Conservation (phyloP, 1,140 invertebrate species). For the Dendrolimus punctatus region DNA sequence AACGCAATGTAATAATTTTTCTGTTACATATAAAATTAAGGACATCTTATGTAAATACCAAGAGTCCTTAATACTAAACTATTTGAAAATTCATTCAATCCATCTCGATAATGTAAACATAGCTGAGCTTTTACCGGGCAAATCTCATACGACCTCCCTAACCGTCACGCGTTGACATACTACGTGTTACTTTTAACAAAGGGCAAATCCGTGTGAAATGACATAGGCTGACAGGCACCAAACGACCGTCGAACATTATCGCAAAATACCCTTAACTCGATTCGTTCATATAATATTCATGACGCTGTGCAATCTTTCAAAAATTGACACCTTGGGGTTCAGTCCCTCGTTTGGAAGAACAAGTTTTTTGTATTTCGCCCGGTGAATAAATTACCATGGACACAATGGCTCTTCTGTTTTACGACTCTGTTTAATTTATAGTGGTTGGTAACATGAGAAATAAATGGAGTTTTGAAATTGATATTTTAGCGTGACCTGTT, state of each 20-base stretch:
- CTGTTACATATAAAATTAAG: too few species aligned
- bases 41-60: too few species aligned
- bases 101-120: constrained; percentile 13
- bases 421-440: constrained; percentile 40
- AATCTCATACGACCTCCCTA: constrained; percentile 50
- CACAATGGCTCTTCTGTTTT: constrained; percentile 32
- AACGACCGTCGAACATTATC: constrained; percentile 65
- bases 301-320: constrained; percentile 68
- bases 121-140: constrained; percentile 25
- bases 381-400: constrained; percentile 61
- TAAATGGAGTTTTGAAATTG: background rate
- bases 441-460: background rate
- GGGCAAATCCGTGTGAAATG: constrained; percentile 68
- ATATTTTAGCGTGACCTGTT: too few species aligned
- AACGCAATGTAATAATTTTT: too few species aligned
- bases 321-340: constrained; percentile 66
- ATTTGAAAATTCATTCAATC: background rate
- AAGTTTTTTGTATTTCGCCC: constrained; percentile 61
- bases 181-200: constrained; percentile 71
- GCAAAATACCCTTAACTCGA: constrained; percentile 68
- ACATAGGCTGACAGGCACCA: constrained; percentile 68
- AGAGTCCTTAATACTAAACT: too few species aligned
- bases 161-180: constrained; percentile 42
- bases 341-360: constrained; percentile 38
- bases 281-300: constrained; percentile 71